Percentiles rank a stretch among this genome's conserved stretches.
Conservation (phyloP, 92 coral and sea anemone species). For the Parazoanthus darwini region DNA sequence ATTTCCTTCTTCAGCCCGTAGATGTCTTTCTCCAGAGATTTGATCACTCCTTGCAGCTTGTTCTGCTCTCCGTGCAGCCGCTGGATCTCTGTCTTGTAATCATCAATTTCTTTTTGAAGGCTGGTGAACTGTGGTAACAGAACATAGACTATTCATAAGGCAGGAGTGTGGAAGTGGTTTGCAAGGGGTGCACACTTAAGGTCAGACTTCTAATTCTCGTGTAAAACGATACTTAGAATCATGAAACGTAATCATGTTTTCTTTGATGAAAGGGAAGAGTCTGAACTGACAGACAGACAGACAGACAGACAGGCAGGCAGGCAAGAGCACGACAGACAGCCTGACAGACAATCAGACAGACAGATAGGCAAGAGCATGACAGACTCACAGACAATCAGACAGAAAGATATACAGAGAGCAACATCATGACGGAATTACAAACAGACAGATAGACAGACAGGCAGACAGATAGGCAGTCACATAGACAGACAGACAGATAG, state of each 20-base stretch:
- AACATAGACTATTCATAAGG: background rate
- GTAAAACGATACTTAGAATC: no score
- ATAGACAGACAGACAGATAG: background rate
- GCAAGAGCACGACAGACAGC: background rate
- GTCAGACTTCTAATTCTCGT: background rate
- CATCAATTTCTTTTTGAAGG: constrained; percentile 96
- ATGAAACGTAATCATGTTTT: no score
- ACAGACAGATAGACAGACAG: background rate
- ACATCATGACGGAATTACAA: no score
- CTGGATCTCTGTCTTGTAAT: constrained; percentile 94
- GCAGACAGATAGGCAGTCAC: background rate
- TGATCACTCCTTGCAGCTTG: constrained; percentile 97
- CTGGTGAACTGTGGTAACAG: constrained; percentile 81
- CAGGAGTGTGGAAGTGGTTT: background rate
- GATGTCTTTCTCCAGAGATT: constrained; percentile 98
- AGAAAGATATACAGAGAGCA: background rate
- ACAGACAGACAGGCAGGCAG: background rate
- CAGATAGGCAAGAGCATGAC: background rate
- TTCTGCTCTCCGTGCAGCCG: constrained; percentile 94
- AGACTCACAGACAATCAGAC: background rate
- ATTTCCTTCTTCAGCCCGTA: constrained; percentile 98
- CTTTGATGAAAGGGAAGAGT: no score
- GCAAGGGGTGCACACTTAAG: background rate
- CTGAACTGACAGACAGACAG: background rate
- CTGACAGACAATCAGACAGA: background rate